Conservation (phyloP, 1,140 invertebrate genomes). For the Orius laevigatus region DNA sequence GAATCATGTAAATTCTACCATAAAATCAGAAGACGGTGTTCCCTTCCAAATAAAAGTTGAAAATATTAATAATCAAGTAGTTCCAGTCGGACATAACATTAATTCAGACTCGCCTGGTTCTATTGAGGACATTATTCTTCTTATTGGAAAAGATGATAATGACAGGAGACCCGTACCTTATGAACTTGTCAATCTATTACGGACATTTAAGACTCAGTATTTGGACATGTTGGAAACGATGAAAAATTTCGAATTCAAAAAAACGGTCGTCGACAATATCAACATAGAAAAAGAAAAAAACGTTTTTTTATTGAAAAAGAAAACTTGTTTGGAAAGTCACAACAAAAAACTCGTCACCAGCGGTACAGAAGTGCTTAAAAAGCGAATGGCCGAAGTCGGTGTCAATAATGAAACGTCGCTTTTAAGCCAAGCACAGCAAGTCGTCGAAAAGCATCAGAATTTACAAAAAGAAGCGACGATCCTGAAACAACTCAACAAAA, state of each 20-base stretch:
- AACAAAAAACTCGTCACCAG: constrained; percentile 78
- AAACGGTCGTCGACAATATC: constrained; percentile 55
- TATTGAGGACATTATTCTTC: constrained; percentile 26
- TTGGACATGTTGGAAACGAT: constrained; percentile 64
- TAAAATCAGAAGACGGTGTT: too few species aligned
- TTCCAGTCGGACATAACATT: too few species aligned
- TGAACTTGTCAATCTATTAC: constrained; percentile 68
- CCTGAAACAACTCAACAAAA: constrained; percentile 28
- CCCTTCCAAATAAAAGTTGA: too few species aligned
- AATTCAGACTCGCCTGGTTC: too few species aligned
- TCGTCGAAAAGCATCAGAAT: constrained; percentile 77
- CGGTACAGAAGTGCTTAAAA: constrained; percentile 70
- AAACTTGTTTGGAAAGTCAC: constrained; percentile 77
- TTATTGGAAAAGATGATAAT: constrained; percentile 76
- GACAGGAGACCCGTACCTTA: constrained; percentile 50
- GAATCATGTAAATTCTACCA: too few species aligned
- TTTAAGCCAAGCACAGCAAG: constrained; percentile 76
- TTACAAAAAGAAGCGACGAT: constrained; percentile 49
- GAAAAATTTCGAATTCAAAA: constrained; percentile 56
- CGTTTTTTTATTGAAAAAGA: constrained; percentile 55
- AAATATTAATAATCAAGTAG: too few species aligned
- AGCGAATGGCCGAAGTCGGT: constrained; percentile 76
- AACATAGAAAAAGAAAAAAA: constrained; percentile 60
- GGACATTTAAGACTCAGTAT: constrained; percentile 64
- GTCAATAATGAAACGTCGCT: constrained; percentile 59